phyloP scores from a whole-genome alignment of 2,113 vertebrate species.

The Melanerpes formicivorus region DNA sequence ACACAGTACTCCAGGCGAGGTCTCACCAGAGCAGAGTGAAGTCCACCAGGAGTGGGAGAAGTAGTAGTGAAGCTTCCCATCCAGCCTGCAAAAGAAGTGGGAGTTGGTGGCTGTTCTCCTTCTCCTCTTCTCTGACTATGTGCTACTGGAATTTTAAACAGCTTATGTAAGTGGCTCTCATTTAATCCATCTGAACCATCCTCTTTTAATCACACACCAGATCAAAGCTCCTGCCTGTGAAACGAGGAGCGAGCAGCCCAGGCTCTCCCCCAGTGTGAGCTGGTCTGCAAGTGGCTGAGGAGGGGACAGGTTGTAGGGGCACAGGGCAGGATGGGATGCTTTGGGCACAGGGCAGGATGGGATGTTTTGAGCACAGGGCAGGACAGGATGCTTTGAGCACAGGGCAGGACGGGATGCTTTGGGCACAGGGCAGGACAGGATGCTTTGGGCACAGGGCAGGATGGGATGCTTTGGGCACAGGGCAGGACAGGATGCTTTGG shows the following conservation, averaged over 20 bases:
- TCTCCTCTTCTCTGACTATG: not conserved
- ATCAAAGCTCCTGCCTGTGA: conserved; percentile 55
- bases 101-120: not conserved
- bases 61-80: not conserved
- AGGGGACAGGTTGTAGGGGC: not conserved
- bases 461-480: too few relatives aligned
- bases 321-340: not conserved
- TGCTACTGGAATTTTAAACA: conserved; percentile 59
- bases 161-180: conserved; percentile 63
- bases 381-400: too few relatives aligned
- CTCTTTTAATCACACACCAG: conserved; percentile 17
- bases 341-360: too few relatives aligned
- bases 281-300: not conserved
- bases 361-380: too few relatives aligned
- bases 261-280: not conserved
- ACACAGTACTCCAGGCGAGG: too few relatives aligned
- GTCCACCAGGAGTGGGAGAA: not conserved
- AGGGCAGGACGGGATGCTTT: too few relatives aligned
- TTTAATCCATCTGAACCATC: conserved; percentile 60
- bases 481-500: too few relatives aligned
- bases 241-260: not conserved
- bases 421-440: too few relatives aligned
- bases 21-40: too few relatives aligned
- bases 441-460: too few relatives aligned
- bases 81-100: not conserved